These are phyloP conservation scores for Typhlichthys eigenmanni DNA, from an alignment of 2,797 vertebrate species.

Conservation along the genomic window DNA sequence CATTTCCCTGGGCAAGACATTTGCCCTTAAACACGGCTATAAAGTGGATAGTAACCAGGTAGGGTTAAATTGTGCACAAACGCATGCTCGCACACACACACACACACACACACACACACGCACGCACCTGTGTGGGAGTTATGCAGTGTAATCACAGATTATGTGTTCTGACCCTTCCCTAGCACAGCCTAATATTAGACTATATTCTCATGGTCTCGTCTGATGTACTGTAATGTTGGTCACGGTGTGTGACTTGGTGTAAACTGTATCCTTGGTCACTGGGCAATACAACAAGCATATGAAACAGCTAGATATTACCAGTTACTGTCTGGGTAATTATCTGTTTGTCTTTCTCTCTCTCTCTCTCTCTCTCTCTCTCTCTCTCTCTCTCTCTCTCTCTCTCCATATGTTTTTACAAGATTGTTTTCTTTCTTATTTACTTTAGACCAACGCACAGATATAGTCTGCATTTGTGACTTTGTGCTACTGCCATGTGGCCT, in stretches of 20 bases:
- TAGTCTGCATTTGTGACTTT: too few relatives aligned
- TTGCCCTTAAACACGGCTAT: conserved; percentile 90
- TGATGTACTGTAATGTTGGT: background rate
- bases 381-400: background rate
- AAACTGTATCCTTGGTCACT: conserved; percentile 8
- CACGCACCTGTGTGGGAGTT: background rate
- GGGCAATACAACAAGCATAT: background rate
- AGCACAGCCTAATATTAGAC: conserved; percentile 24
- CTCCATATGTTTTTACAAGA: too few relatives aligned
- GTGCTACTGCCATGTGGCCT: too few relatives aligned
- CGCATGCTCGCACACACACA: background rate
- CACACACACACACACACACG: background rate
- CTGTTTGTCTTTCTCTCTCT: background rate
- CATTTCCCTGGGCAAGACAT: conserved; percentile 93
- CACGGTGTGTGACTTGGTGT: conserved; percentile 8
- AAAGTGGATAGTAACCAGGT: conserved; percentile 95
- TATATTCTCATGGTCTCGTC: conserved; percentile 7
- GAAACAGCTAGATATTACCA: conserved; percentile 7
- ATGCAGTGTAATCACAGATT: background rate
- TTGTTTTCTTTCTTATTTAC: too few relatives aligned
- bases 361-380: background rate
- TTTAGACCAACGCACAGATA: too few relatives aligned
- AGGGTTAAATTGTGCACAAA: conserved; percentile 17
- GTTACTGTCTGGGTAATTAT: background rate
- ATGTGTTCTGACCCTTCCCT: conserved; percentile 15